Conservation (phyloP, 2,888 invertebrate species). For the Metopia argyrocephala region DNA sequence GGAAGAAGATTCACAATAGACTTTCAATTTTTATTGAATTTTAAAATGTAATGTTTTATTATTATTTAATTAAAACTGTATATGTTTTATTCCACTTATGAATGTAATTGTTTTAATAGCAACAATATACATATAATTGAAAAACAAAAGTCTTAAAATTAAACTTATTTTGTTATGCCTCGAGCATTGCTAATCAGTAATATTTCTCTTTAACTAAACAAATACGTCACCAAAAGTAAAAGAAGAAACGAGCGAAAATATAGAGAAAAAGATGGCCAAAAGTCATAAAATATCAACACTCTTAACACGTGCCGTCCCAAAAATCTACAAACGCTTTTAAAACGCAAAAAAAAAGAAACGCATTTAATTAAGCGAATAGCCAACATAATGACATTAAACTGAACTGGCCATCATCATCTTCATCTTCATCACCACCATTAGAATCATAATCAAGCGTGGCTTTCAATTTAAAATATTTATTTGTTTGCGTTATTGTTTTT, state of each 20-base stretch:
- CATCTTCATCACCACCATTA: background rate
- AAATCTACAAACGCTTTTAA: background rate
- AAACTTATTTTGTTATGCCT: constrained; percentile 39
- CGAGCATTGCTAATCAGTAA: background rate
- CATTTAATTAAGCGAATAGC: background rate
- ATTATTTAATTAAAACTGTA: constrained; percentile 2
- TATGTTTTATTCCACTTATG: background rate
- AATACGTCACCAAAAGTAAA: constrained; percentile 21
- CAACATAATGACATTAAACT: background rate
- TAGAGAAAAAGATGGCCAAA: constrained; percentile 21
- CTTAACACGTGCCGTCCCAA: constrained; percentile 44
- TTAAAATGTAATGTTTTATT: constrained; percentile 30
- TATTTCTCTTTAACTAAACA: constrained; percentile 1
- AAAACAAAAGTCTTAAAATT: background rate
- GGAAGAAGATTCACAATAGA: too few relatives aligned
- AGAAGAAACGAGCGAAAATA: background rate
- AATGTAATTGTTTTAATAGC: background rate
- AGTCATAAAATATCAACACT: constrained; percentile 33
- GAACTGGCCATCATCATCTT: constrained; percentile 13
- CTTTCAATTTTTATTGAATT: background rate
- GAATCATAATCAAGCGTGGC: constrained; percentile 11
- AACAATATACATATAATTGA: background rate
- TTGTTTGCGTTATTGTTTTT: constrained; percentile 5
- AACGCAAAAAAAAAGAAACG: background rate
- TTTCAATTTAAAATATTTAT: constrained; percentile 10